Conservation (phyloP, 92 coral and sea anemone genomes). For the Siderastrea radians region DNA sequence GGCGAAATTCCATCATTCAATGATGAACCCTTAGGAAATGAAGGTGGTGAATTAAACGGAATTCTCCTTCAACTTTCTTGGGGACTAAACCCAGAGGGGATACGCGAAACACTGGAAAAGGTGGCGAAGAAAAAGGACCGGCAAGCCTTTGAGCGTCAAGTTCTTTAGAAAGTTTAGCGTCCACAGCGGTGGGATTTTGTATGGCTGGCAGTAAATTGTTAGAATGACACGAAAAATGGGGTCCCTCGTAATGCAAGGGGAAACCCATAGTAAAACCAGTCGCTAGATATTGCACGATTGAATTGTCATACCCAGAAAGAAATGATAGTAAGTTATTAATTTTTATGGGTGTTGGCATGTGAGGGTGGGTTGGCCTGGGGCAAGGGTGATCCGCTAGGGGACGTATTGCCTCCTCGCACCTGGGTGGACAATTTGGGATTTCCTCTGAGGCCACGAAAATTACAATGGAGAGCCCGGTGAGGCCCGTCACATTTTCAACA, state of each 20-base stretch:
- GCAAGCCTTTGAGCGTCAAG: conserved; percentile 46
- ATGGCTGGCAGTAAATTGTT: conserved; percentile 42
- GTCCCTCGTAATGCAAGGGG: conserved; percentile 63
- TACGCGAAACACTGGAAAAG: conserved; percentile 21
- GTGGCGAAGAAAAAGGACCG: conserved; percentile 43
- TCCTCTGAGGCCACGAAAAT: conserved; percentile 19
- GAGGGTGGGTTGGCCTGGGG: conserved; percentile 8
- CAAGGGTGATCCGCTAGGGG: conserved; percentile 10
- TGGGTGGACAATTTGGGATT: not conserved
- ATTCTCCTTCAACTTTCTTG: conserved; percentile 63
- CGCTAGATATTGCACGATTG: conserved; percentile 10
- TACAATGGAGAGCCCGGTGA: conserved; percentile 53
- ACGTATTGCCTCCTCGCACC: conserved; percentile 7
- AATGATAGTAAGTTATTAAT: conserved; percentile 31
- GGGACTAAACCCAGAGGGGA: conserved; percentile 69
- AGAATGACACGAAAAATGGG: conserved; percentile 21
- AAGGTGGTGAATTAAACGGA: conserved; percentile 52
- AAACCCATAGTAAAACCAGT: conserved; percentile 64
- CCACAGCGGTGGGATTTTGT: conserved; percentile 38
- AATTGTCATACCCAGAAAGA: conserved; percentile 42
- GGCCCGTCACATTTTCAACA: conserved; percentile 59
- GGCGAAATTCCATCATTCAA: conserved; percentile 9
- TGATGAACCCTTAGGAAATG: conserved; percentile 43
- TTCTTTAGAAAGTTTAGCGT: conserved; percentile 43
- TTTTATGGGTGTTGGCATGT: conserved; percentile 53